Evolutionary conservation across 1,140 invertebrate species (phyloP).

Genomic region (Drosophila nasuta): DNA sequence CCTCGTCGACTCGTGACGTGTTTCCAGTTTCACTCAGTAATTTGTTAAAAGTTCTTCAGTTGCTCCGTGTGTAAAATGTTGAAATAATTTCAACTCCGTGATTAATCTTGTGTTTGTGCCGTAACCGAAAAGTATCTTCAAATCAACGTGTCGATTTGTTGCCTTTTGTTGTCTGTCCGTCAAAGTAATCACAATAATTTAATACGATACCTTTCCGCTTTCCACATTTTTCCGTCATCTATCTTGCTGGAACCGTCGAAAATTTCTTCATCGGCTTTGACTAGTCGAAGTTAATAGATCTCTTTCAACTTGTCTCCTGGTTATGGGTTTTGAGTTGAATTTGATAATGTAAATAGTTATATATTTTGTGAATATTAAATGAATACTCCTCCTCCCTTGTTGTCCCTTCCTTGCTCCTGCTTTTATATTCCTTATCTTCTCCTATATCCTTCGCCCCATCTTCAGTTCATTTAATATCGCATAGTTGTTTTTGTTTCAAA

Average conservation of each 20-base stretch:
- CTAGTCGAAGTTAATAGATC: constrained; percentile 2
- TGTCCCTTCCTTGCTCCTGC: not conserved
- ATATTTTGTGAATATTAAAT: not conserved
- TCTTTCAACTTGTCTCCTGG: not conserved
- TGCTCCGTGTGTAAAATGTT: not conserved
- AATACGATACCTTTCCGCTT: not conserved
- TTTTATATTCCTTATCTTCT: not conserved
- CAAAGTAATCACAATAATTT: not conserved
- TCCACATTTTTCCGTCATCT: not conserved
- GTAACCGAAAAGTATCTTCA: constrained; percentile 4
- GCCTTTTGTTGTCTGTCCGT: constrained; percentile 4
- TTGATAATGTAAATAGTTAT: not conserved
- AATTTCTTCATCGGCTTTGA: not conserved
- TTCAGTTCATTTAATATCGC: not conserved
- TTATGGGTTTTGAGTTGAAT: not conserved
- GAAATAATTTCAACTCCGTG: not conserved
- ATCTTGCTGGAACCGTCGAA: constrained; percentile 4
- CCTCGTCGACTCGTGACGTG: constrained; percentile 7
- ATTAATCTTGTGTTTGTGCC: constrained; percentile 4
- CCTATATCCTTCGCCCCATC: not conserved
- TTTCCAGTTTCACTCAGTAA: not conserved
- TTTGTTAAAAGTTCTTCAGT: not conserved
- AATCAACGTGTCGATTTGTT: constrained; percentile 4
- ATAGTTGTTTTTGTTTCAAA: constrained; percentile 18
- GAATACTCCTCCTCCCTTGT: not conserved